Evolutionary conservation across 2,113 vertebrate species (phyloP), one percentile per base, ranked within the genome.

Genomic region (Empidonax traillii): DNA sequence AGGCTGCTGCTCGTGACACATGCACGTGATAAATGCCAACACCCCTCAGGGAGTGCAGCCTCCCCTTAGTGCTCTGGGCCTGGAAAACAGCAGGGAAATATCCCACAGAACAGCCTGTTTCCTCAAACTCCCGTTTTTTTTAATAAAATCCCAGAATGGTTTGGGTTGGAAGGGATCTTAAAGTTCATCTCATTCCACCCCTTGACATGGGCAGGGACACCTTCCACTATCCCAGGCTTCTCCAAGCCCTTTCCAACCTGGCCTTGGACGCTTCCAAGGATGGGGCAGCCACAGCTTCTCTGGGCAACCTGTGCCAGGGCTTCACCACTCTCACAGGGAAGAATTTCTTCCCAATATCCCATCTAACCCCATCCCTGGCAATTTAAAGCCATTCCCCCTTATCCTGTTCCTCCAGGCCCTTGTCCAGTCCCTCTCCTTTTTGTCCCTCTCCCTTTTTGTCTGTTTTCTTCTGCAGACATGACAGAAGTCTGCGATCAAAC

Each of bases 1-100:
- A 55, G 85, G 72, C 73, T 5, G 0, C 63, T 5, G 2, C 68
- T 76, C 0, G 0, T 65, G 68, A 73, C 59, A 19, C 0, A 0
- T 22, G 3, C 47, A 46, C 1, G 2, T 47, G 68, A 55, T 10
- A 31, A 77, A n/a, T 7, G 46, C 33, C 77, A 68, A 11, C 73
- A 41, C 2, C 21, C 37, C 11, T 8, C 0, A 1, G 12, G 24
- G 37, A 2, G 28, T 16, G 14, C 31, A 59, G 62, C 52, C 58
- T 14, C 22, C 35, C 21, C 39, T 11, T 4, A 4, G 6, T 10
- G 33, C 62, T 79, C 11, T 5, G 1, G 27, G 62, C 10, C 24
- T 17, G 63, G 24, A 39, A 43, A 37, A 6, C 23, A 12, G 5
- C 1, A 17, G 43, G 74, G 51, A 84, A 85, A 31, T 2, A 28